These are phyloP conservation scores for Diorhabda elongata DNA, from an alignment of 1,140 invertebrate species.

Conservation along the genomic window DNA sequence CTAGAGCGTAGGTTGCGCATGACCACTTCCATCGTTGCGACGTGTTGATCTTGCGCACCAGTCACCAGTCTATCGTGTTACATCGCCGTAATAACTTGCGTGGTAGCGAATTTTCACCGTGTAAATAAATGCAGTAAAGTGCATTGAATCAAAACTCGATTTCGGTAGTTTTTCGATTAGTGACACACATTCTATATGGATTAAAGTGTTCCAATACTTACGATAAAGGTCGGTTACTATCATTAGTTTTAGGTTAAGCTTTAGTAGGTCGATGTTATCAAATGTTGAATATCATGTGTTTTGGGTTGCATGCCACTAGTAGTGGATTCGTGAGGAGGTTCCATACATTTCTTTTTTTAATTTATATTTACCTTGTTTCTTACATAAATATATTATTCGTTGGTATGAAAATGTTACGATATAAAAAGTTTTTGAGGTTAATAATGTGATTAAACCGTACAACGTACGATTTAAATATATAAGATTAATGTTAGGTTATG, in stretches of 20 bases:
- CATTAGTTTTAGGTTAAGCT: constrained; percentile 11
- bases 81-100: constrained; percentile 5
- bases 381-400: too few relatives aligned
- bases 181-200: constrained; percentile 5
- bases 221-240: constrained; percentile 4
- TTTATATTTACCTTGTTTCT: too few relatives aligned
- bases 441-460: too few relatives aligned
- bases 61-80: constrained; percentile 7
- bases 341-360: too few relatives aligned
- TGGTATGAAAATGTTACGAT: too few relatives aligned
- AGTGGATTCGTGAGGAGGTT: constrained; percentile 1
- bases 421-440: too few relatives aligned
- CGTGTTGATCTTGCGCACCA: constrained; percentile 9
- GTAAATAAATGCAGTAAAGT: constrained; percentile 12
- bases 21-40: constrained; percentile 1
- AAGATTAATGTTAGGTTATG: too few relatives aligned
- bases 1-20: constrained; percentile 4
- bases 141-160: constrained; percentile 5
- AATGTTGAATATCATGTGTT: constrained; percentile 9
- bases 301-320: constrained; percentile 11
- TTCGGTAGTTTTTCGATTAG: background rate
- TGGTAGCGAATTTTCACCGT: background rate
- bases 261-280: constrained; percentile 14
- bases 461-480: too few relatives aligned
- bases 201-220: constrained; percentile 4